Evolutionary conservation across 2,113 vertebrate species (phyloP).

Genomic region (Oriolus oriolus): DNA sequence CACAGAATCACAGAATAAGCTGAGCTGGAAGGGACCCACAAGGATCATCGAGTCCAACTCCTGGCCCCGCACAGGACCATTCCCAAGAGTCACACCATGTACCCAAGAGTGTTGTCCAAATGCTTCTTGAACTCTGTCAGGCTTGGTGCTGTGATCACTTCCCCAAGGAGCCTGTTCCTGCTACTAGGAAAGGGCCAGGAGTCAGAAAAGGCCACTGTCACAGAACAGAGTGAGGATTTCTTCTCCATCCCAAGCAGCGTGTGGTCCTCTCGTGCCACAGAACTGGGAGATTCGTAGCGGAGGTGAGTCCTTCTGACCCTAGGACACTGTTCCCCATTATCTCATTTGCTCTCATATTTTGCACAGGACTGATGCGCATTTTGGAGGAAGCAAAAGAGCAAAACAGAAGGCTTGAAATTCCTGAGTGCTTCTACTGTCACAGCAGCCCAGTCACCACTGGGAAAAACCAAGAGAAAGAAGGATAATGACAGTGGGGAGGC

Average conservation of each 20-base stretch:
- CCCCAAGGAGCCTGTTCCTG: neutral
- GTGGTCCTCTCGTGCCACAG: neutral
- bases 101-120: neutral
- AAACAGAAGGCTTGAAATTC: neutral
- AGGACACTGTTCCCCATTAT: neutral
- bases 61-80: neutral
- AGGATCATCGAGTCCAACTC: accelerated
- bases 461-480: neutral
- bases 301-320: neutral
- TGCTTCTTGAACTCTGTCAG: neutral
- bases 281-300: neutral
- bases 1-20: neutral
- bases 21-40: neutral
- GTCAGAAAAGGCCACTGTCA: neutral
- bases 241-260: neutral
- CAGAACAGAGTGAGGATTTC: neutral
- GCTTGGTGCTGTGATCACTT: neutral
- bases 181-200: neutral
- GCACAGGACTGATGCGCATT: neutral
- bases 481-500: neutral
- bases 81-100: neutral
- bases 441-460: neutral
- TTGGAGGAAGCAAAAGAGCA: neutral
- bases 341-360: neutral
- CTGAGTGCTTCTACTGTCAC: neutral